These are phyloP conservation scores for Cataglyphis altisquamis DNA, from an alignment of 2,888 invertebrate species.

Conservation along the genomic window DNA sequence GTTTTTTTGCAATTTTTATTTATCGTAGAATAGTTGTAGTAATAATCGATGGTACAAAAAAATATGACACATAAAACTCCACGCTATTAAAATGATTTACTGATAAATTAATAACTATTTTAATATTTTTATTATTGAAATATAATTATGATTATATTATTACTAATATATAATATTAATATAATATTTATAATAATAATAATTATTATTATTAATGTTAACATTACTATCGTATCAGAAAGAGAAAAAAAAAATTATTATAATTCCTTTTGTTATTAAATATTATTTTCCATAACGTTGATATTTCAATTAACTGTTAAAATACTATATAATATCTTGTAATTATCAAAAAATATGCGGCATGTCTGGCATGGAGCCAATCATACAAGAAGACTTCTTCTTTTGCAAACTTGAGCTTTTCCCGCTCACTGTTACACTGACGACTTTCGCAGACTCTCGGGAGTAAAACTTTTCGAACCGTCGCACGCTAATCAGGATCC, in stretches of 20 bases:
- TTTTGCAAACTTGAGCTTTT: conserved; percentile 68
- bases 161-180: neutral
- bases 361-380: conserved; percentile 72
- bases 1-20: neutral
- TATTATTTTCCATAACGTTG: conserved; percentile 57
- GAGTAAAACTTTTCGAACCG: conserved; percentile 73
- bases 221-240: neutral
- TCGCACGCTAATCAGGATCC: conserved; percentile 74
- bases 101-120: neutral
- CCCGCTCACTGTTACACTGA: conserved; percentile 68
- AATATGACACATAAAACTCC: neutral
- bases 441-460: conserved; percentile 68
- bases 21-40: neutral
- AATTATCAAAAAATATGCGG: conserved; percentile 52
- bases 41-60: neutral
- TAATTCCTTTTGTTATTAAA: conserved; percentile 28
- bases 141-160: neutral
- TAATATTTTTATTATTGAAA: neutral
- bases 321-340: conserved; percentile 71
- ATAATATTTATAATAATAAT: neutral
- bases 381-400: conserved; percentile 64
- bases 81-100: neutral
- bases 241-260: neutral
- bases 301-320: conserved; percentile 73
- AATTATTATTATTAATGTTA: neutral